Conservation (phyloP, 1,140 invertebrate genomes). For the Dinothrombium tinctorium region DNA sequence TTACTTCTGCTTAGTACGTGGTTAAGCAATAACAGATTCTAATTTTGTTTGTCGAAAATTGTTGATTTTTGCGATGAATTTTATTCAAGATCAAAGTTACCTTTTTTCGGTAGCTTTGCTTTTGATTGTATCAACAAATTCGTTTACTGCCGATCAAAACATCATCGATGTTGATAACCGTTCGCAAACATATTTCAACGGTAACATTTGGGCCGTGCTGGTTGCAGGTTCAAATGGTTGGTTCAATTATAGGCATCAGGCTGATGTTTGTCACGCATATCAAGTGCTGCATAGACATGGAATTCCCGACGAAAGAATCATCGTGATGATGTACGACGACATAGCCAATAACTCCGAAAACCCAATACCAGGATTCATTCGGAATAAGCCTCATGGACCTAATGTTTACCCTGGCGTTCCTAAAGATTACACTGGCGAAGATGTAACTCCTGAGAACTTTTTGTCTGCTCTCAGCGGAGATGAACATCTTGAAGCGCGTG, state of each 20-base stretch:
- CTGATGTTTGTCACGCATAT: constrained; percentile 36
- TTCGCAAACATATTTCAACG: too few relatives aligned
- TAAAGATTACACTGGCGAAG: constrained; percentile 30
- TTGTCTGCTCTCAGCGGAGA: constrained; percentile 30
- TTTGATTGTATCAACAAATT: too few relatives aligned
- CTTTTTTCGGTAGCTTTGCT: too few relatives aligned
- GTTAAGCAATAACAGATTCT: too few relatives aligned
- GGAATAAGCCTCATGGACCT: constrained; percentile 31
- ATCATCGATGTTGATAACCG: too few relatives aligned
- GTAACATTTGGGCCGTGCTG: not conserved
- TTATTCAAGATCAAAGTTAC: too few relatives aligned
- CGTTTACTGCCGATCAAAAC: too few relatives aligned
- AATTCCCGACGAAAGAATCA: constrained; percentile 31
- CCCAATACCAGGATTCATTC: constrained; percentile 30
- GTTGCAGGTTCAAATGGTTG: constrained; percentile 28
- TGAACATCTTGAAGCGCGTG: constrained; percentile 12
- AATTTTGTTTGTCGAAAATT: too few relatives aligned
- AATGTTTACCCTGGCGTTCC: constrained; percentile 33
- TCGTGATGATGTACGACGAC: constrained; percentile 40
- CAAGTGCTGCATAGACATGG: constrained; percentile 32
- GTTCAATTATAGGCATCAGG: constrained; percentile 36
- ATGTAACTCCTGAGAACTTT: constrained; percentile 26
- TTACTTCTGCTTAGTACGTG: too few relatives aligned
- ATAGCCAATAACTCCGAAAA: constrained; percentile 31
- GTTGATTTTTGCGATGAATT: too few relatives aligned